Evolutionary conservation across 2,888 invertebrate genomes (phyloP), one percentile per base, ranked within the genome.

Genomic region (Allophyes oxyacanthae): DNA sequence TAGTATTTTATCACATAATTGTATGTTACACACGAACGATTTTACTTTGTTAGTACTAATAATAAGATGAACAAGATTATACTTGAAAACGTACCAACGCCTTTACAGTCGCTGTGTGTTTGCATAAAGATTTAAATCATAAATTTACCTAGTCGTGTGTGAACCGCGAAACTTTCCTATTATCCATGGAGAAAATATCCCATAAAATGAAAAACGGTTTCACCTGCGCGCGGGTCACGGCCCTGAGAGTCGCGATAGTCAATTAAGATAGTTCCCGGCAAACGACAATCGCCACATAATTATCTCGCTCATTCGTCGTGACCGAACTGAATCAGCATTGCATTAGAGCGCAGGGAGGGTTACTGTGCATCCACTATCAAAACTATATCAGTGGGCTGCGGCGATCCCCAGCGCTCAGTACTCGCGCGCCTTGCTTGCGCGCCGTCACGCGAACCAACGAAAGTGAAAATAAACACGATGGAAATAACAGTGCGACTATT

Each of bases 261-360:
- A 90, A 91, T 92, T 91, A 90, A 91, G 92, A 92, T 92, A 89
- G 86, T 81, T 78, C 79, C 77, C 78, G 68, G 84, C 83, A 88
- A 87, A 87, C 87, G 89, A 91, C 91, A 89, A 89, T 91, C 88
- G 86, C 87, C 85, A 84, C 85, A 84, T 88, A 91, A 94, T 93
- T 93, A 91, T 90, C 88, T 88, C 82, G 90, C 85, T 89, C 85
- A 88, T 91, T 91, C 87, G 88, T 92, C 91, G 93, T 92, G 93
- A 92, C 93, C 85, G 82, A 86, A 86, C 87, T 85, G 82, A 90
- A 91, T 90, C 85, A 85, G 86, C 85, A 87, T 85, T 90, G 91
- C 92, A 89, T 90, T 89, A 88, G 87, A 89, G 82, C 88, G 87
- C 89, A 89, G 91, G 89, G 88, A 91, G 91, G 89, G 90, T 85